Percentiles rank a stretch among this genome's conserved stretches.
Conservation (phyloP, 2,797 vertebrate genomes). For the Hybognathus amarus region DNA sequence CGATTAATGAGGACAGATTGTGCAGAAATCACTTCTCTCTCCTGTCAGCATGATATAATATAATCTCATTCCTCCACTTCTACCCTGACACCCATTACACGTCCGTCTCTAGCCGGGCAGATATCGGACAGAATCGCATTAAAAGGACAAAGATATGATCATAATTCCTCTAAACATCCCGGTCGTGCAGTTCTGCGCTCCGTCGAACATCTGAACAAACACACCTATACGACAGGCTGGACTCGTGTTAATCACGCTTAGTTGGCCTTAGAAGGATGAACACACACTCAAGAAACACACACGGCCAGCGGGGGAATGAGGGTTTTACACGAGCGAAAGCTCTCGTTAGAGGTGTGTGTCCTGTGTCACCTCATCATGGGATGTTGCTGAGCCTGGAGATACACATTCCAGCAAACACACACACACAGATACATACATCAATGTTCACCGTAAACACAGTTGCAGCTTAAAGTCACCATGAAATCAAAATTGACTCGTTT, state of each 20-base stretch:
- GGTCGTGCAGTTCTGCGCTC: slow-evolving; percentile 54
- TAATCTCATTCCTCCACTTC: slow-evolving; percentile 61
- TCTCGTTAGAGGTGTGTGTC: slow-evolving; percentile 39
- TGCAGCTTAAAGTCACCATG: no score
- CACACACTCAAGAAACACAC: slow-evolving; percentile 22
- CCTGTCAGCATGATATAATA: slow-evolving; percentile 43
- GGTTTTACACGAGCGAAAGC: slow-evolving; percentile 47
- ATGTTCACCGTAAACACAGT: no score
- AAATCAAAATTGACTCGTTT: no score
- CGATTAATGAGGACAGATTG: slow-evolving; percentile 23
- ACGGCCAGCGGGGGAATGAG: slow-evolving; percentile 22
- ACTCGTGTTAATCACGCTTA: slow-evolving; percentile 31
- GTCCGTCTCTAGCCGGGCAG: slow-evolving; percentile 64
- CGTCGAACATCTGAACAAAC: slow-evolving; percentile 49
- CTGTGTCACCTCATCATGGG: slow-evolving; percentile 13
- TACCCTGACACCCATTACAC: slow-evolving; percentile 72
- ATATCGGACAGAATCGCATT: slow-evolving; percentile 74
- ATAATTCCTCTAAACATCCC: slow-evolving; percentile 66
- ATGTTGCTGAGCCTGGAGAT: background rate
- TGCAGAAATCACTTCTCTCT: slow-evolving; percentile 45
- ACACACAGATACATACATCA: background rate
- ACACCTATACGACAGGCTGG: slow-evolving; percentile 39
- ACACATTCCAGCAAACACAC: slow-evolving; percentile 17
- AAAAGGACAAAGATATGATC: slow-evolving; percentile 76
- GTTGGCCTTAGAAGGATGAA: slow-evolving; percentile 16